Base-by-base conservation (phyloP, 2,113 vertebrate genomes). In the Triplophysa dalaica region DNA sequence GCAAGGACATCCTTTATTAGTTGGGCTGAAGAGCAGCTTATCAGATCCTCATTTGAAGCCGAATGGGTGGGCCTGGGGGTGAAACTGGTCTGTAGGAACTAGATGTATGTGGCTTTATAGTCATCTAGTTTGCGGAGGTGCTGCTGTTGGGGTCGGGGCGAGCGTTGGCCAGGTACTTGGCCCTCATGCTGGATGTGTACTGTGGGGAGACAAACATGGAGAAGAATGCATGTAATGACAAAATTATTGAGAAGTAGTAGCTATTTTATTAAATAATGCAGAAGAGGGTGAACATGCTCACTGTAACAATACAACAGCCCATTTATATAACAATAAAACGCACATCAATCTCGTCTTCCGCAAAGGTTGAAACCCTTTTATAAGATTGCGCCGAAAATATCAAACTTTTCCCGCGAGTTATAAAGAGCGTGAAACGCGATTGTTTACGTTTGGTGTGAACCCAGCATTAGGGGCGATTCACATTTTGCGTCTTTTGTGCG, bases 161-260 rank as follows among this genome's bases (percentile, higher is more conserved):
- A 91, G 95, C 95, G 87, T 96, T 98, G 89, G 98, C 98, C 90
- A 99, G 95, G 94, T 99, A 99, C 93, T 99, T 99, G 69, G 95
- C 97, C 92, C 97, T 95, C 98, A 99, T 99, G 94, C 98, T 99
- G 93, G 96, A 98, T 78, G 98, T 98, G 94, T 99, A 98, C 98
- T 99, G 90, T 48, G 88, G 74, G 83, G 79, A 92, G 80, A 92
- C 86, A 85, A 67, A 79, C 13, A 78, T 21, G 1, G 61, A 50
- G 33, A 70, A 60, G 17, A 16, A 38, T 61, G 69, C 3, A 24
- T 13, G 60, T n/a, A 33, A 67, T 65, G 5, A 58, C n/a, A 69
- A 45, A 38, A 61, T 6, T 16, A 48, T 60, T 48, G 5, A 29
- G 41, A 43, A 41, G 38, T 43, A 24, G 56, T 7, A 73, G 22